Conservation (phyloP, 2,888 invertebrate species). For the Metalampra italica region DNA sequence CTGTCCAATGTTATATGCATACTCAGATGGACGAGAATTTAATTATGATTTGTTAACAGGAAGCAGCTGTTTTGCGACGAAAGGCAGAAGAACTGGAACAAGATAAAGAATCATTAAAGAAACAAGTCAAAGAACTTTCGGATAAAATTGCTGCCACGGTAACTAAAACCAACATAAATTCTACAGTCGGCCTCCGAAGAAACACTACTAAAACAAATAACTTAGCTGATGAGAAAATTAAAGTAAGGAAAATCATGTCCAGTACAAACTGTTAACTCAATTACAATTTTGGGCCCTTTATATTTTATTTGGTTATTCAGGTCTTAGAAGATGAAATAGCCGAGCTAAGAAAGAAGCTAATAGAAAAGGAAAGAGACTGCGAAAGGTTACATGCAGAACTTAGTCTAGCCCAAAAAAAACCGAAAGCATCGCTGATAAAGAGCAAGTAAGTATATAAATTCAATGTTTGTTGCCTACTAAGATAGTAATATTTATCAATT, state of each 20-base stretch:
- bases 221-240: slow-evolving; percentile 82
- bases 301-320: slow-evolving; percentile 39
- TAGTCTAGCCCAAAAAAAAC: slow-evolving; percentile 79
- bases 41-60: slow-evolving; percentile 61
- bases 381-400: slow-evolving; percentile 87
- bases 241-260: slow-evolving; percentile 48
- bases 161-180: slow-evolving; percentile 49
- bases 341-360: slow-evolving; percentile 85
- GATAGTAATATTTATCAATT: not conserved
- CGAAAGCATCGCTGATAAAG: slow-evolving; percentile 80
- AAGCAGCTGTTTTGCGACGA: slow-evolving; percentile 88
- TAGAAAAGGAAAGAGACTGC: slow-evolving; percentile 90
- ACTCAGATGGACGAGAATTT: not conserved
- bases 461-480: not conserved
- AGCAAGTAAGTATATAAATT: slow-evolving; percentile 76
- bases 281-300: too few relatives aligned
- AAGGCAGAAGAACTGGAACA: slow-evolving; percentile 91
- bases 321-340: slow-evolving; percentile 85
- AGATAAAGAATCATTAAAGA: slow-evolving; percentile 85
- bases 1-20: not conserved
- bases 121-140: slow-evolving; percentile 87
- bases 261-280: not conserved
- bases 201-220: slow-evolving; percentile 61
- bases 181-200: slow-evolving; percentile 47
- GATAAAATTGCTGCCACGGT: slow-evolving; percentile 80